Conservation (phyloP, 30 jellyfish, hydroid and myxozoan genomes). For the Calvadosia cruxmelitensis region DNA sequence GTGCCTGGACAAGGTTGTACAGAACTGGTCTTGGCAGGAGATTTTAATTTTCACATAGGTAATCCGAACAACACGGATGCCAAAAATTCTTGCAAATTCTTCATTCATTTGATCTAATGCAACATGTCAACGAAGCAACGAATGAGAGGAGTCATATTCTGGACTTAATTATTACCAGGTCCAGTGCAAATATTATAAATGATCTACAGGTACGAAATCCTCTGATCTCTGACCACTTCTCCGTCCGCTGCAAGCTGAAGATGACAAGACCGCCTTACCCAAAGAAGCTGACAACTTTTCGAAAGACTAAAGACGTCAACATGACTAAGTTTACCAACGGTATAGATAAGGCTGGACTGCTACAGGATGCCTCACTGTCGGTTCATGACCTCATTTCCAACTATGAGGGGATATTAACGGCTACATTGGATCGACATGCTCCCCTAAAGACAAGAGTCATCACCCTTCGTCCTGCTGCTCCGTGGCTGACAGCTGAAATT, state of each 20-base stretch:
- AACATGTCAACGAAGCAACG: slow-evolving; percentile 23
- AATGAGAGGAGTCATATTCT: slow-evolving; percentile 22
- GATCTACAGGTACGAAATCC: slow-evolving; percentile 3
- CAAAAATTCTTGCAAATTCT: slow-evolving; percentile 4
- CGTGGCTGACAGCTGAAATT: slow-evolving; percentile 7
- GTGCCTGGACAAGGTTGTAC: background rate
- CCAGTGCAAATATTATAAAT: slow-evolving; percentile 10
- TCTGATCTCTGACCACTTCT: slow-evolving; percentile 28
- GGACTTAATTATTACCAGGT: slow-evolving; percentile 33
- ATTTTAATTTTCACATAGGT: slow-evolving; percentile 18
- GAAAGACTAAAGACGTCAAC: slow-evolving; percentile 36
- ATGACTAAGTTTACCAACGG: slow-evolving; percentile 14
- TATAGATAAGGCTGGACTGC: slow-evolving; percentile 1
- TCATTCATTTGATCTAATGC: slow-evolving; percentile 14
- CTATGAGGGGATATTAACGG: slow-evolving; percentile 21
- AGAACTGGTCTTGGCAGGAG: slow-evolving; percentile 25
- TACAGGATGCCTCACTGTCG: slow-evolving; percentile 5
- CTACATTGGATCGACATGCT: slow-evolving; percentile 29
- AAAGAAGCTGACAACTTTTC: slow-evolving; percentile 14
- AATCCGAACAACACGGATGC: slow-evolving; percentile 27
- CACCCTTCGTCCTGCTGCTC: slow-evolving; percentile 13
- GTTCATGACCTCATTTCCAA: slow-evolving; percentile 11
- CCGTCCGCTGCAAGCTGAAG: slow-evolving; percentile 17
- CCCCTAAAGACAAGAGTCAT: slow-evolving; percentile 17
- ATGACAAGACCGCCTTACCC: slow-evolving; percentile 11